Evolutionary conservation across 2,888 invertebrate species (phyloP).

Genomic region (Eupithecia subfuscata): DNA sequence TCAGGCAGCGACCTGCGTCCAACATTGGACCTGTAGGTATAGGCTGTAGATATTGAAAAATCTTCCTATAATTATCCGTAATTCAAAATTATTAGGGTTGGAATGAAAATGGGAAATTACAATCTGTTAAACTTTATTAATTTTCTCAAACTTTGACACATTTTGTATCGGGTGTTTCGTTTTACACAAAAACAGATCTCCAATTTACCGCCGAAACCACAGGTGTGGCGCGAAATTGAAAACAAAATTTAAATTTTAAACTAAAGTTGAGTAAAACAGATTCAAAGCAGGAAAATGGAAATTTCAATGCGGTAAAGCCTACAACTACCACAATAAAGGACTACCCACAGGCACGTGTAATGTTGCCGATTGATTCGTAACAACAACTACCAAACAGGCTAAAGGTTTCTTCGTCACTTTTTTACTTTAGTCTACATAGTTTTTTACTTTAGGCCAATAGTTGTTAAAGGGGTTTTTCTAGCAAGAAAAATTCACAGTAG

Average conservation of each 20-base stretch:
- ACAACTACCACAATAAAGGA: neutral
- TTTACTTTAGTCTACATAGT: too few relatives aligned
- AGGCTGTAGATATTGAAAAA: too few relatives aligned
- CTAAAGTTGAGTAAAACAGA: constrained; percentile 20
- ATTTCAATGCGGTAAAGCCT: constrained; percentile 6
- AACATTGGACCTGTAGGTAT: neutral
- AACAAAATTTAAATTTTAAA: constrained; percentile 35
- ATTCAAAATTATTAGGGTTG: neutral
- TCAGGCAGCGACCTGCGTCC: neutral
- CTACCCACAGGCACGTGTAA: neutral
- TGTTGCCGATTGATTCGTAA: neutral
- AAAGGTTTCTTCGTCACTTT: too few relatives aligned
- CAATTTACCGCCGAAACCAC: constrained; percentile 6
- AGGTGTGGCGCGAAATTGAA: constrained; percentile 34
- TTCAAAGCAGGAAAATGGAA: constrained; percentile 22
- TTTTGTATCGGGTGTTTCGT: neutral
- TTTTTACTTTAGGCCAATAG: too few relatives aligned
- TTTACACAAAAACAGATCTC: neutral
- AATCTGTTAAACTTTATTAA: neutral
- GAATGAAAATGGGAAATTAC: neutral
- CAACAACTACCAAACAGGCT: too few relatives aligned
- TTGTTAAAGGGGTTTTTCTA: too few relatives aligned
- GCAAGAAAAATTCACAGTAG: too few relatives aligned
- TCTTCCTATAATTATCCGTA: too few relatives aligned
- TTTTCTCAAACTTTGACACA: neutral